Base-by-base conservation (phyloP, 2,888 invertebrate genomes). In the Boloria selene region DNA sequence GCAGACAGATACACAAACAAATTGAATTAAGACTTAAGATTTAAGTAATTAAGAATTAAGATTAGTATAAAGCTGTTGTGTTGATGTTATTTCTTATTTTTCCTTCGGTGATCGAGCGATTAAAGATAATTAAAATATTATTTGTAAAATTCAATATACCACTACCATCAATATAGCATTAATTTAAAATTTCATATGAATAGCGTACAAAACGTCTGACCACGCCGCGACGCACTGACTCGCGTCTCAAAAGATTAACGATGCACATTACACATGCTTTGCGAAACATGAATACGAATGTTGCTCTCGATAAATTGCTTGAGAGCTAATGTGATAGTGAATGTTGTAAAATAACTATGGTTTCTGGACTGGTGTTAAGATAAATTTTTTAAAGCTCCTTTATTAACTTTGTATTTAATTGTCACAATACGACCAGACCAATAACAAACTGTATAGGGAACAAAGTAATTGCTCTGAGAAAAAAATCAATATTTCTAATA, bases 281-380 rank as follows among this genome's bases (percentile, higher is more conserved):
- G 70, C 74, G 74, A 75, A 66, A 69, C 70, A 63, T 70, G 74
- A 74, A 77, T 79, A 75, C 77, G 74, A 75, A 75, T 74, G 70
- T 69, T 72, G 73, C 64, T 65, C 65, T 73, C 79, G 77, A 79
- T 80, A 79, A 80, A 82, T 79, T 74, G 75, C 68, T 70, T 69
- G 69, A 50, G 55, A 56, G 59, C 62, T 62, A 49, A 62, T 65
- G 52, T 65, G 61, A 60, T 64, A 42, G 45, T 22, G 54, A 47
- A 59, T 52, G 52, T 59, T 45, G 18, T 64, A 50, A 50, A 16
- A 59, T 49, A 59, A 49, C 14, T 47, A 49, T 49, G 49, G 31
- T 47, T 59, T 59, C 49, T 59, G 59, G 16, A 38, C 14, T 14
- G n/a, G 16, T 16, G 47, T 49, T 14, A 14, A n/a, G 13, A n/a